Evolutionary conservation across 2,113 vertebrate genomes (phyloP).

Genomic region (Macrotus californicus): DNA sequence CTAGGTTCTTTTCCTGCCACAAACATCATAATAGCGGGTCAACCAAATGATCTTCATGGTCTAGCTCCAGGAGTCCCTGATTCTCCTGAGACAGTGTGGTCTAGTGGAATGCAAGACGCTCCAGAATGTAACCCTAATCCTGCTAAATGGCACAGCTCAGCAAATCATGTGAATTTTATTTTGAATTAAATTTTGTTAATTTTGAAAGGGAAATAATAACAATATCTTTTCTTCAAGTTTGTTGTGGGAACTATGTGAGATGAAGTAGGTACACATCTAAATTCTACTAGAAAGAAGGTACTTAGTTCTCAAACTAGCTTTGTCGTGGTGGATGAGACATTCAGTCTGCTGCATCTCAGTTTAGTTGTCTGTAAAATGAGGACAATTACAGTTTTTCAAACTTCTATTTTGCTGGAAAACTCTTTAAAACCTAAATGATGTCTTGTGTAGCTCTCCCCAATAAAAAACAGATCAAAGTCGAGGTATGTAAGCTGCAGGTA

Average conservation of each 20-base stretch:
- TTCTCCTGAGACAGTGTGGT: not conserved
- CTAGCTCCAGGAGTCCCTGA: not conserved
- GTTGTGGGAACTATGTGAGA: not conserved
- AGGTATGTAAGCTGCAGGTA: not conserved
- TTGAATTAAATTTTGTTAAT: not conserved
- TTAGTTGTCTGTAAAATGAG: not conserved
- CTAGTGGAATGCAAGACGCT: not conserved
- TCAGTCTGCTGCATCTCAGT: not conserved
- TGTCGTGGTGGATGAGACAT: not conserved
- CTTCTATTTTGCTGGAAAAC: not conserved
- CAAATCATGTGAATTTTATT: not conserved
- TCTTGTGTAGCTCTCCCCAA: not conserved
- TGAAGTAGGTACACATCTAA: not conserved
- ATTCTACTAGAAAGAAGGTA: not conserved
- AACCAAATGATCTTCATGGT: not conserved
- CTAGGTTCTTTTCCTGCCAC: not conserved
- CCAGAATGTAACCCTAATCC: not conserved
- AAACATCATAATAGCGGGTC: not conserved
- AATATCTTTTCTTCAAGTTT: not conserved
- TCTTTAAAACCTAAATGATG: not conserved
- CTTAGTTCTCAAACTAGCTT: not conserved
- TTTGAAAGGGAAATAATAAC: not conserved
- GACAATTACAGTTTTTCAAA: not conserved
- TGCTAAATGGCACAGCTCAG: not conserved
- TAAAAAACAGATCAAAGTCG: not conserved